Conservation (phyloP, 1,140 invertebrate species). For the Habropoda laboriosa region DNA sequence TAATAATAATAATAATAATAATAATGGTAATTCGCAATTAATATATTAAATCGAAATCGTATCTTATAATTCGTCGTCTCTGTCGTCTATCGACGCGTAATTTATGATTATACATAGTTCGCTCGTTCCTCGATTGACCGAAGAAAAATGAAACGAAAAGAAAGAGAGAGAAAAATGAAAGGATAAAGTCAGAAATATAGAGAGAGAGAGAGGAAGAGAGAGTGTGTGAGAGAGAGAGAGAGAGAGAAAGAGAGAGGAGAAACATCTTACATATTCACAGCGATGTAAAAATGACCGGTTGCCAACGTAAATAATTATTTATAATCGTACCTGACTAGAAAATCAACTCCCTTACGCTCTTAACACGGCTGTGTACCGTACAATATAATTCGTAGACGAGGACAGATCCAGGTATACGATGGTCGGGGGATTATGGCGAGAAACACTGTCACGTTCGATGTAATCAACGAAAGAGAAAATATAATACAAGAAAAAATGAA, state of each 20-base stretch:
- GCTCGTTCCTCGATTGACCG: background rate
- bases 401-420: background rate
- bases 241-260: background rate
- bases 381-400: conserved; percentile 50
- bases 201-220: background rate
- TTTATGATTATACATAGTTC: conserved; percentile 13
- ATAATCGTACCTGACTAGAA: conserved; percentile 59
- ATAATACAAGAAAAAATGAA: background rate
- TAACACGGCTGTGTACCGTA: conserved; percentile 45
- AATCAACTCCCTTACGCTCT: conserved; percentile 43
- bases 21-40: conserved; percentile 50
- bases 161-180: background rate
- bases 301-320: conserved; percentile 38
- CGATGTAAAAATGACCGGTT: conserved; percentile 38
- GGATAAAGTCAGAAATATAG: background rate
- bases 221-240: background rate
- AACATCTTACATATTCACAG: conserved; percentile 51
- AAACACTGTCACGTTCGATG: background rate
- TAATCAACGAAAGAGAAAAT: background rate
- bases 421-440: background rate
- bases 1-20: conserved; percentile 25
- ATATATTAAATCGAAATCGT: conserved; percentile 54
- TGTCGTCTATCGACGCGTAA: background rate
- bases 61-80: conserved; percentile 38
- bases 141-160: background rate